Base-by-base conservation (phyloP, 1,140 invertebrate genomes). In the Musca vetustissima region DNA sequence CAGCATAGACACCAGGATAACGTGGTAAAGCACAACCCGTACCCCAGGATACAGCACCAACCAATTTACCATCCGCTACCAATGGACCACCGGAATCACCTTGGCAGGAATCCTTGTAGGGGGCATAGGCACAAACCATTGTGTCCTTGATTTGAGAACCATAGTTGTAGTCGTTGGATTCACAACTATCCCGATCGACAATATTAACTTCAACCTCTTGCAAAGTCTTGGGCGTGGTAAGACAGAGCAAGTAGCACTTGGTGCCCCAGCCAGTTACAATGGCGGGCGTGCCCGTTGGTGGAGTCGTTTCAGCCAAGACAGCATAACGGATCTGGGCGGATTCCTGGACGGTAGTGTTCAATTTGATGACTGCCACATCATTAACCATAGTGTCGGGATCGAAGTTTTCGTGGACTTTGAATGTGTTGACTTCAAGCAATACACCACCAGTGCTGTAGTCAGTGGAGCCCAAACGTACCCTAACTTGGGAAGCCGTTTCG, bases 41-140 rank as follows among this genome's bases (percentile, higher is more conserved):
- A 22, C 89, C 89, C 85, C 88, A 90, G 36, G 88, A 89, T 0
- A 88, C 85, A 49, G 90, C 77, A 59, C 89, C 89, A 19, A 84
- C 77, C 14, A 84, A 71, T 1, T 66, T 69, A 24, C 75, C 70
- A 2, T 78, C 70, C 13, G 72, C 68, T 13, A 84, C 75, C 55
- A 86, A 75, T 47, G 85, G 83, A 19, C 85, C 84, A 49, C 86
- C 86, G 14, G 84, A 84, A 72, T 87, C 85, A 59, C 78, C 74
- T 73, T 81, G 73, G 70, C 79, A 81, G 52, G 76, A 71, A 68
- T 81, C 79, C 72, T 73, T 75, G 59, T 73, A 68, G 8, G 76
- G 53, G 32, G 73, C 71, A 61, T 70, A 83, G 43, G 85, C 85
- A 71, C 85, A 85, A 64, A 85, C 74, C 84, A 86, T 85, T 69